Base-by-base conservation (phyloP, 2,888 invertebrate genomes). In the Dryobota labecula region DNA sequence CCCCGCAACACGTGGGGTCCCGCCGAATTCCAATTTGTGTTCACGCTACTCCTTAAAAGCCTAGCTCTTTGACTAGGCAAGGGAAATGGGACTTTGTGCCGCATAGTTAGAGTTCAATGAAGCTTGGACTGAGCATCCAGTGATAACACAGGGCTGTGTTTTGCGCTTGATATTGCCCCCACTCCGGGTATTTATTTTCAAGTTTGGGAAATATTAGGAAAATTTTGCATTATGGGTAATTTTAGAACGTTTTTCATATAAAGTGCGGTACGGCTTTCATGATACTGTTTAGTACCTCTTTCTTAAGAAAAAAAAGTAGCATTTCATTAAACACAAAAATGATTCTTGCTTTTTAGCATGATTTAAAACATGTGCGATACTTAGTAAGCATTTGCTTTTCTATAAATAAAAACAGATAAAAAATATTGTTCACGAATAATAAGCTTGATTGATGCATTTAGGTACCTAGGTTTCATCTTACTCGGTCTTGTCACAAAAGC, bases 1-100 rank as follows among this genome's bases (percentile, higher is more conserved):
- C 93, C 88, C 89, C 86, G 89, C 92, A 94, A 92, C 94, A 94
- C 93, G 94, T 94, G 94, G 92, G 89, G 89, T 90, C 91, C 90
- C 87, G 82, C 86, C 78, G 90, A 93, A 94, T 92, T 91, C 92
- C 87, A 92, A 94, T 92, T 91, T 88, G 91, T 92, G 87, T 89
- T 86, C 89, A 86, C 85, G 86, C 89, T 90, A 90, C 91, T 91
- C 90, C 90, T 89, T 86, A 83, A 87, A 91, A 92, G 89, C 91
- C 89, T 92, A 84, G 83, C 85, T 82, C 71, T 67, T 76, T 67
- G 54, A 70, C 70, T 76, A 82, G 76, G 70, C 83, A 80, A 83
- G 82, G 82, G 76, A 92, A 93, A 92, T 86, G 88, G 85, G 88
- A 84, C 93, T 89, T 90, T 93, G 83, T 80, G 30, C 45, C 54